phyloP scores from a whole-genome alignment of 1,140 invertebrate genomes.

The Spodoptera frugiperda region DNA sequence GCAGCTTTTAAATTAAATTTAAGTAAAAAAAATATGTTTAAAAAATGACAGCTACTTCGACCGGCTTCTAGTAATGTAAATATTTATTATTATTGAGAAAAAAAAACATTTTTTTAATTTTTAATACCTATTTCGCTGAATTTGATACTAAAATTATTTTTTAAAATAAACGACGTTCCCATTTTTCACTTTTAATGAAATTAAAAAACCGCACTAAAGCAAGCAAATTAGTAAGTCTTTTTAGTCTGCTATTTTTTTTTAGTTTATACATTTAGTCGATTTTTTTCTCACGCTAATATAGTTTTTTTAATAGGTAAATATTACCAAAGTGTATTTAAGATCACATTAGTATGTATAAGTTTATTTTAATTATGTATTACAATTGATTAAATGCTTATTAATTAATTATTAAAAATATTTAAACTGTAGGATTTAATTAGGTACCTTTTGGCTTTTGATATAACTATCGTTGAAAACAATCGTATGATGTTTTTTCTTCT shows the following conservation, averaged over 20 bases:
- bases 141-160: constrained; percentile 10
- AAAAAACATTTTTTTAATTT: constrained; percentile 7
- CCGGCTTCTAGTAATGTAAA: constrained; percentile 41
- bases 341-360: constrained; percentile 58
- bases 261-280: constrained; percentile 32
- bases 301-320: constrained; percentile 78
- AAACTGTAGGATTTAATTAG: constrained; percentile 36
- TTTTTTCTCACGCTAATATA: constrained; percentile 60
- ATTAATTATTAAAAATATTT: constrained; percentile 44
- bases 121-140: constrained; percentile 1
- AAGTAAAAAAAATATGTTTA: constrained; percentile 6
- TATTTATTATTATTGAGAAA: constrained; percentile 29
- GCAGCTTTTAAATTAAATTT: constrained; percentile 14
- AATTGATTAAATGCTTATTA: constrained; percentile 48
- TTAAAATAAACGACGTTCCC: background rate
- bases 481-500: constrained; percentile 25
- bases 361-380: constrained; percentile 46
- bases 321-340: constrained; percentile 84
- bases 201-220: constrained; percentile 7
- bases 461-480: constrained; percentile 27
- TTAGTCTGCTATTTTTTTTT: constrained; percentile 23
- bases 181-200: background rate
- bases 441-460: constrained; percentile 42
- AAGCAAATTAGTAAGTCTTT: constrained; percentile 15
- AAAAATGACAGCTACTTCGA: constrained; percentile 26